These are phyloP conservation scores for Euleptes europaea DNA, from an alignment of 2,113 vertebrate genomes.

Conservation along the genomic window DNA sequence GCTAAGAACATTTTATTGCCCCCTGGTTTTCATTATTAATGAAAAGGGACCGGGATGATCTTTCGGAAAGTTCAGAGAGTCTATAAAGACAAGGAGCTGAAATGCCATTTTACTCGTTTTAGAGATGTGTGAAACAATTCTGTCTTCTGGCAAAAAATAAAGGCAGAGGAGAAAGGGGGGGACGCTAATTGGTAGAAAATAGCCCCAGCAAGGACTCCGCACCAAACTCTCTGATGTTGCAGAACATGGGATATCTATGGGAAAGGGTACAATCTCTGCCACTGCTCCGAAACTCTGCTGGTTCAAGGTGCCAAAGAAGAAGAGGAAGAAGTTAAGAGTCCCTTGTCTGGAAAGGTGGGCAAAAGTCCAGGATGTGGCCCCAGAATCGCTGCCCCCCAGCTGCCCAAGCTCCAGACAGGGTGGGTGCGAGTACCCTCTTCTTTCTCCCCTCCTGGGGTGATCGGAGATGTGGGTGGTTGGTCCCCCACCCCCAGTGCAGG, in stretches of 20 bases:
- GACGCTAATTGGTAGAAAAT: neutral
- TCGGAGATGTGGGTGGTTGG: too few relatives aligned
- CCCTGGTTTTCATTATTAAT: conserved; percentile 88
- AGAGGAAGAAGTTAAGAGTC: too few relatives aligned
- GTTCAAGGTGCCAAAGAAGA: neutral
- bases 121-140: conserved; percentile 81
- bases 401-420: too few relatives aligned
- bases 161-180: conserved; percentile 34
- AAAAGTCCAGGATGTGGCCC: too few relatives aligned
- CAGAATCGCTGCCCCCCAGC: too few relatives aligned
- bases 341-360: too few relatives aligned
- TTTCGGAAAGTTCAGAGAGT: conserved; percentile 88
- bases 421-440: too few relatives aligned
- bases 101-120: conserved; percentile 85
- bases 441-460: too few relatives aligned
- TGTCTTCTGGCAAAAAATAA: conserved; percentile 76
- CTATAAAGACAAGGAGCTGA: conserved; percentile 85
- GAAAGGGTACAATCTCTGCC: conserved; percentile 21
- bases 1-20: conserved; percentile 83
- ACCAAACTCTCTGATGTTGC: conserved; percentile 43
- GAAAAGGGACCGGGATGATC: conserved; percentile 86
- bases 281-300: neutral
- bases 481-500: too few relatives aligned
- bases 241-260: neutral
- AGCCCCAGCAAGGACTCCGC: conserved; percentile 20